These are phyloP conservation scores for Halocynthia roretzi DNA, from an alignment of 23 tunicate genomes.

Conservation along the genomic window DNA sequence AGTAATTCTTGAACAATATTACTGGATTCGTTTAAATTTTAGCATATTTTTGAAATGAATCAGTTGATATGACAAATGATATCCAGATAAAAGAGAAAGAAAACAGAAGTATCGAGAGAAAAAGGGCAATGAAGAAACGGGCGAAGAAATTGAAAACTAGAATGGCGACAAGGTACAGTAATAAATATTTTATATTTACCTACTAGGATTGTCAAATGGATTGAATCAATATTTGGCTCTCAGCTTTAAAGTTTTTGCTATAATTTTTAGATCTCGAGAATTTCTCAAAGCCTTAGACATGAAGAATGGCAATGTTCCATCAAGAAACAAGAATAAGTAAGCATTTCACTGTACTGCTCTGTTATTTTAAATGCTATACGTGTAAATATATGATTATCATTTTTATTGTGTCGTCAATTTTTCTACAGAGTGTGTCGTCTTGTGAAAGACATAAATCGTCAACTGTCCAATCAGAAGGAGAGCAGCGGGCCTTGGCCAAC, in stretches of 20 bases:
- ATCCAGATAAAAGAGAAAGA: conserved; percentile 27
- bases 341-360: background rate
- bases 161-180: conserved; percentile 50
- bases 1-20: background rate
- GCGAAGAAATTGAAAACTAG: conserved; percentile 63
- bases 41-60: background rate
- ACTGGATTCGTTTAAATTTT: background rate
- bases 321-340: conserved; percentile 52
- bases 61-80: background rate
- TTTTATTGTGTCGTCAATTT: background rate
- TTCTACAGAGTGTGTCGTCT: conserved; percentile 46
- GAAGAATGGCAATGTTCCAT: conserved; percentile 8
- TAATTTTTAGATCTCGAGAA: conserved; percentile 48
- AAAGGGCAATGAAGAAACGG: conserved; percentile 69
- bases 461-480: conserved; percentile 61
- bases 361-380: too few relatives aligned
- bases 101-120: conserved; percentile 29
- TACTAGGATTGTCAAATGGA: background rate
- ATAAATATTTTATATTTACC: background rate
- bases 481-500: conserved; percentile 89
- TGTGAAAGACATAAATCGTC: conserved; percentile 61
- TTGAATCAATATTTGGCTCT: background rate
- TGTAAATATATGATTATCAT: too few relatives aligned
- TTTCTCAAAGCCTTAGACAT: conserved; percentile 47
- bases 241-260: background rate